Evolutionary conservation across 2,113 vertebrate genomes (phyloP).

Genomic region (Junco hyemalis): DNA sequence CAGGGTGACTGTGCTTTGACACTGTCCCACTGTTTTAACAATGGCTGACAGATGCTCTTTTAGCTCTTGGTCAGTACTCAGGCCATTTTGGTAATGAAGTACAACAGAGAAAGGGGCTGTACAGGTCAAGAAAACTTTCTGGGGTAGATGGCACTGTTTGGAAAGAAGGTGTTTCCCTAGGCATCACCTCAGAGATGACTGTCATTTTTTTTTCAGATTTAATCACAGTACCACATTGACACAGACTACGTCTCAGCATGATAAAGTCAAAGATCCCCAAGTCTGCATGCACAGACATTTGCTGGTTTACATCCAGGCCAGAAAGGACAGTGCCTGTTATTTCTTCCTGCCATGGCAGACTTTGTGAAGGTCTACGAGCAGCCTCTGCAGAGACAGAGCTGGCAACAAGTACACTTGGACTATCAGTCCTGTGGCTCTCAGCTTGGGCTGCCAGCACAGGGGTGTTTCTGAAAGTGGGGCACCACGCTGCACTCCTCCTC

Average conservation of each 20-base stretch:
- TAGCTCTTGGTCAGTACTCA: neutral
- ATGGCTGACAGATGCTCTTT: neutral
- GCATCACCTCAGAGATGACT: neutral
- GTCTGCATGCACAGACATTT: neutral
- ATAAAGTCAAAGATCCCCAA: neutral
- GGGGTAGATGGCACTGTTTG: neutral
- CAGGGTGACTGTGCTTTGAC: neutral
- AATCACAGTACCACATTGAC: neutral
- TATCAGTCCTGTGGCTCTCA: fast-evolving
- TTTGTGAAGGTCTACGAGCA: neutral
- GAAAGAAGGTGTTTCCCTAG: neutral
- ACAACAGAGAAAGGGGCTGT: neutral
- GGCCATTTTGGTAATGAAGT: neutral
- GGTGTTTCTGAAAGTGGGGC: neutral
- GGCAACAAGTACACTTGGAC: fast-evolving
- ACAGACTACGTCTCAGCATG: neutral
- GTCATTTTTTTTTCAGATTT: neutral
- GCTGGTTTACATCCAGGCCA: neutral
- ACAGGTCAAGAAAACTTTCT: neutral
- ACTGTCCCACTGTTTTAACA: neutral
- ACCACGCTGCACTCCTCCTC: fast-evolving
- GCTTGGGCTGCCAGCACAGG: neutral
- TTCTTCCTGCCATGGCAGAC: neutral
- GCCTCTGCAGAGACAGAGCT: neutral
- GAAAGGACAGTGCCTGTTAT: neutral